Conservation (phyloP, 1,140 invertebrate genomes). For the Luehdorfia chinensis region DNA sequence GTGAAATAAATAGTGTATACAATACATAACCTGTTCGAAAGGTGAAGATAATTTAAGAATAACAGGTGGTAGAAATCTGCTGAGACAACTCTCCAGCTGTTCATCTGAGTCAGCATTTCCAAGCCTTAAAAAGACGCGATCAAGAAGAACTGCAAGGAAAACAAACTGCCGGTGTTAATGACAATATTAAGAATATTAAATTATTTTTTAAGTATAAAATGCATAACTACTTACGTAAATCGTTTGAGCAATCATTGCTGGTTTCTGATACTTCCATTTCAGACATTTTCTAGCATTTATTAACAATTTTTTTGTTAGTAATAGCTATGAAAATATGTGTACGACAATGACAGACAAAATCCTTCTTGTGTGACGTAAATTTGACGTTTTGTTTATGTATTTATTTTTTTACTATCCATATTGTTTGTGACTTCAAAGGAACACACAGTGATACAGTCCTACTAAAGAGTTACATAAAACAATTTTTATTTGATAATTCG, state of each 20-base stretch:
- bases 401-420: background rate
- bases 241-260: constrained; percentile 62
- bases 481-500: too few relatives aligned
- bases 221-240: constrained; percentile 48
- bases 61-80: constrained; percentile 92
- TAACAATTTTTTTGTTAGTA: background rate
- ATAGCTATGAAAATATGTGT: constrained; percentile 5
- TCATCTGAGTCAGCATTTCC: constrained; percentile 93
- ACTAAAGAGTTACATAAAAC: too few relatives aligned
- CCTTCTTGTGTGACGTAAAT: background rate
- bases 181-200: background rate
- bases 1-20: background rate
- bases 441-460: background rate
- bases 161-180: constrained; percentile 23
- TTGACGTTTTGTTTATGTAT: constrained; percentile 2
- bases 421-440: background rate
- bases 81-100: constrained; percentile 88
- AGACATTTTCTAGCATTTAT: constrained; percentile 48
- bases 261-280: constrained; percentile 65
- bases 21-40: constrained; percentile 84
- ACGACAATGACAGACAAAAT: constrained; percentile 10
- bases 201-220: background rate
- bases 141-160: constrained; percentile 83
- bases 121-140: constrained; percentile 92
- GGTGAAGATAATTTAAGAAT: constrained; percentile 91